Conservation (phyloP, 2,113 vertebrate species). For the Serilophus lunatus region DNA sequence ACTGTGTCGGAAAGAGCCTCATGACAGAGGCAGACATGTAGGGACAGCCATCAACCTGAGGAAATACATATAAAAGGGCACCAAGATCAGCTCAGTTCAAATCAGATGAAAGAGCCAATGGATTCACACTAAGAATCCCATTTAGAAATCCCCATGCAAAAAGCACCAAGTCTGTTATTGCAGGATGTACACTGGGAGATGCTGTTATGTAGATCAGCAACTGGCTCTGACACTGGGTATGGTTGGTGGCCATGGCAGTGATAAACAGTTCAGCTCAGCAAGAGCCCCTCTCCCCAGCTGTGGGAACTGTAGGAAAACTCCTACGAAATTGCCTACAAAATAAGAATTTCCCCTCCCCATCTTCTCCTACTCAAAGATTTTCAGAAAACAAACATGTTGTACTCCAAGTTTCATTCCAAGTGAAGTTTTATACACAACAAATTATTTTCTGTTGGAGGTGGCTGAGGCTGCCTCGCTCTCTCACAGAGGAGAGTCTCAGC, state of each 20-base stretch:
- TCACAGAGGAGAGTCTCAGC: not conserved
- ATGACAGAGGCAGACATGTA: not conserved
- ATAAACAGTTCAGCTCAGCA: not conserved
- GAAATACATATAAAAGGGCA: not conserved
- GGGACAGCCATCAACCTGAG: not conserved
- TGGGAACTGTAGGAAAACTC: not conserved
- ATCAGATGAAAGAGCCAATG: not conserved
- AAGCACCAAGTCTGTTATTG: not conserved
- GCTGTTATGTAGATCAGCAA: not conserved
- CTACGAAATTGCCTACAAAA: not conserved
- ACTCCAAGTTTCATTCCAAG: not conserved
- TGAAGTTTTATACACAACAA: not conserved
- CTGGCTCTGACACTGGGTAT: fast-evolving
- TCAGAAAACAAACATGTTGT: not conserved
- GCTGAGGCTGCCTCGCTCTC: not conserved
- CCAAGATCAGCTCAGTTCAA: not conserved
- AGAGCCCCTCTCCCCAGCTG: not conserved
- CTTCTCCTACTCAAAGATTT: not conserved
- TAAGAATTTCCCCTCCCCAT: not conserved
- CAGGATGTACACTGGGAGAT: not conserved
- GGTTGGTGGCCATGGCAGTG: not conserved
- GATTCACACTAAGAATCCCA: not conserved
- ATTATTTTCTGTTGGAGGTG: not conserved
- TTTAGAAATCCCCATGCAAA: not conserved
- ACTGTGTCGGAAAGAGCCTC: not conserved